phyloP scores from a whole-genome alignment of 2,113 vertebrate species.

The Pachypanchax playfairii region DNA sequence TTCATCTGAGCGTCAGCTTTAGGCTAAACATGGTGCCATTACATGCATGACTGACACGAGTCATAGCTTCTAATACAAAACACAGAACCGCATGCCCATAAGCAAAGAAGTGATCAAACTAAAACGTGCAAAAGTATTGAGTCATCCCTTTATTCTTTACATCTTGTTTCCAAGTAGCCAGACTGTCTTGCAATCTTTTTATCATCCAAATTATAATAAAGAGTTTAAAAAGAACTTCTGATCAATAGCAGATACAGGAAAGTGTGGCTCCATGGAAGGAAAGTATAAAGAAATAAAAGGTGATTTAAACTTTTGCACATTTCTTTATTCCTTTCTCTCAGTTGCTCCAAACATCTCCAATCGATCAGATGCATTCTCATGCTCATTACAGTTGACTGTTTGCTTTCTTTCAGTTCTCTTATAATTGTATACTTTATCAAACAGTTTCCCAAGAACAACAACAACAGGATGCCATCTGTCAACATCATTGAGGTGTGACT shows the following conservation, averaged over 20 bases:
- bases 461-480: conserved; percentile 76
- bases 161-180: not conserved
- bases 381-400: conserved; percentile 25
- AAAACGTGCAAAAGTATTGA: not conserved
- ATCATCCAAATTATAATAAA: too few species aligned
- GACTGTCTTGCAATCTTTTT: too few species aligned
- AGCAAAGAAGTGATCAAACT: conserved; percentile 1
- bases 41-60: conserved; percentile 37
- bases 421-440: conserved; percentile 42
- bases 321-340: conserved; percentile 11
- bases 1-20: conserved; percentile 42
- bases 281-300: not conserved
- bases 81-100: conserved; percentile 41
- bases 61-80: conserved; percentile 14
- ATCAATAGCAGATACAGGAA: not conserved
- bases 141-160: not conserved
- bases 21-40: conserved; percentile 24
- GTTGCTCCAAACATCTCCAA: conserved; percentile 14
- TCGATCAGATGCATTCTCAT: conserved; percentile 49
- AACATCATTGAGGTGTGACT: conserved; percentile 81
- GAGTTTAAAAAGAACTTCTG: too few species aligned
- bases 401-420: conserved; percentile 31
- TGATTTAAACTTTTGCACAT: not conserved
- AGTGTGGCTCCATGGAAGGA: not conserved
- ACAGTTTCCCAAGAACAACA: conserved; percentile 77